Evolutionary conservation across 2,113 vertebrate species (phyloP).

Genomic region (Colaptes auratus): DNA sequence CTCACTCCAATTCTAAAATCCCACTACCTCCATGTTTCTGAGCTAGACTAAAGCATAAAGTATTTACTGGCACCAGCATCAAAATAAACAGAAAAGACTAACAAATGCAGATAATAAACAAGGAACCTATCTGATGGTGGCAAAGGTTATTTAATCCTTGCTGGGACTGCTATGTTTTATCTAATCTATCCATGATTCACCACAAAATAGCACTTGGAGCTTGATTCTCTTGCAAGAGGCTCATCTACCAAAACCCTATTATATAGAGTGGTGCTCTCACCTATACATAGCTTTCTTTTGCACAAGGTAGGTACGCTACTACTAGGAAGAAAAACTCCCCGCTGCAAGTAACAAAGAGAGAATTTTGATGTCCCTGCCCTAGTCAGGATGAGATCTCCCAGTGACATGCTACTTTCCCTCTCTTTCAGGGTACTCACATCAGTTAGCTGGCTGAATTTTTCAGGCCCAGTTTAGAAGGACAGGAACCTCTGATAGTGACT

Average conservation of each 20-base stretch:
- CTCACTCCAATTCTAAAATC: background rate
- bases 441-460: background rate
- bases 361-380: background rate
- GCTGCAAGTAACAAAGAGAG: background rate
- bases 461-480: background rate
- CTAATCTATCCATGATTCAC: background rate
- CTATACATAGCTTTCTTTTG: background rate
- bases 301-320: background rate
- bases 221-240: background rate
- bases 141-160: background rate
- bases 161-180: background rate
- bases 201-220: background rate
- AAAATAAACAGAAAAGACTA: background rate
- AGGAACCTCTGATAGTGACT: background rate
- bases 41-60: background rate
- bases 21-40: background rate
- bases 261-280: background rate
- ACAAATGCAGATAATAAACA: background rate
- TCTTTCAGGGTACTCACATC: background rate
- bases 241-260: background rate
- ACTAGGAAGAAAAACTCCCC: background rate
- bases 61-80: background rate
- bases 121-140: background rate
- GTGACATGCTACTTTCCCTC: background rate
- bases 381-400: background rate